Conservation (phyloP, 2,113 vertebrate species). For the Platichthys stellatus region DNA sequence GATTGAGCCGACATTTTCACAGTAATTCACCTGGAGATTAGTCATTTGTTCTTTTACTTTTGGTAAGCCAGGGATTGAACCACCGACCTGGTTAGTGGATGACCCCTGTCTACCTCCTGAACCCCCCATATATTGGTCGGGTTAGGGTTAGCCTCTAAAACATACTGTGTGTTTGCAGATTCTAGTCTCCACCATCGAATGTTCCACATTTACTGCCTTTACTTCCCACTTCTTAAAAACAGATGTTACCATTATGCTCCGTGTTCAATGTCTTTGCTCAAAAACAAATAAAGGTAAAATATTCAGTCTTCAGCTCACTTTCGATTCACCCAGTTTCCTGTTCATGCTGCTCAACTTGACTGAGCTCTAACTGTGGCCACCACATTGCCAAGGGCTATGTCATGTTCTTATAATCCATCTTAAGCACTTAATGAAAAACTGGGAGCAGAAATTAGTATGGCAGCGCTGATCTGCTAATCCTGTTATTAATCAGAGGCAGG, state of each 20-base stretch:
- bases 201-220: constrained; percentile 20
- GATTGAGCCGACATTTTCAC: neutral
- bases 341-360: constrained; percentile 26
- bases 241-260: constrained; percentile 11
- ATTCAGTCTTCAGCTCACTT: constrained; percentile 8
- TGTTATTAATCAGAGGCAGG: constrained; percentile 59
- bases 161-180: neutral
- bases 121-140: too few species aligned
- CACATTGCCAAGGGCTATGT: constrained; percentile 45
- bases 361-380: constrained; percentile 32
- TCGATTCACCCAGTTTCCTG: constrained; percentile 3
- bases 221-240: constrained; percentile 33
- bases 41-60: too few species aligned
- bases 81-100: too few species aligned
- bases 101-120: too few species aligned
- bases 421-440: constrained; percentile 62
- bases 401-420: constrained; percentile 58
- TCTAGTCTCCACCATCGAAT: neutral
- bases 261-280: neutral
- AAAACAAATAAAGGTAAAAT: constrained; percentile 11
- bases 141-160: too few species aligned
- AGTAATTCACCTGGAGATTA: too few species aligned
- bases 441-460: constrained; percentile 57
- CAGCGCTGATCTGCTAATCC: constrained; percentile 57
- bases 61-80: too few species aligned